These are phyloP conservation scores for Anthopleura sola DNA, from an alignment of 64 coral and sea anemone species.

Conservation along the genomic window DNA sequence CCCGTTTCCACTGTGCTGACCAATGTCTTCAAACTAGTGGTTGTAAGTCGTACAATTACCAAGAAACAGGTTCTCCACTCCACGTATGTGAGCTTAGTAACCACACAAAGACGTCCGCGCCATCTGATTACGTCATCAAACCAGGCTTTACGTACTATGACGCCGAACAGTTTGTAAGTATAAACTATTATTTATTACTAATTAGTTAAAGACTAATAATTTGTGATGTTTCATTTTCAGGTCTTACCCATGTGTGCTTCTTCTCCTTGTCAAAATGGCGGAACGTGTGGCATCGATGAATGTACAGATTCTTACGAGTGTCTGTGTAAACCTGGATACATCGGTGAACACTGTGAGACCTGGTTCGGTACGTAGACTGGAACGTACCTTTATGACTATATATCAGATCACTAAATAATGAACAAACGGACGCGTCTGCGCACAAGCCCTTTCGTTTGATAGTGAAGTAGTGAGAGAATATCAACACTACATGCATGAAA, in stretches of 20 bases:
- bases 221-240: not conserved
- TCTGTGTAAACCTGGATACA: not conserved
- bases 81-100: conserved; percentile 40
- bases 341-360: not conserved
- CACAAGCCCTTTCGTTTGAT: too few relatives aligned
- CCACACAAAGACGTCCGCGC: not conserved
- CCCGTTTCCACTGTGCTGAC: conserved; percentile 20
- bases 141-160: conserved; percentile 44
- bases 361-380: not conserved
- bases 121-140: conserved; percentile 20
- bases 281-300: not conserved
- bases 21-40: conserved; percentile 24
- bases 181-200: too few relatives aligned
- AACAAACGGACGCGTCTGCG: too few relatives aligned
- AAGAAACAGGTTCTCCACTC: conserved; percentile 22
- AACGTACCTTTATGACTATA: too few relatives aligned
- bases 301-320: conserved; percentile 2
- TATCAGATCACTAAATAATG: not conserved
- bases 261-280: conserved; percentile 16
- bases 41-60: conserved; percentile 39
- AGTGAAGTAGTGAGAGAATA: too few relatives aligned
- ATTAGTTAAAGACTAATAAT: too few relatives aligned
- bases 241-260: conserved; percentile 8
- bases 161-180: conserved; percentile 1
- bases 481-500: too few relatives aligned